These are phyloP conservation scores for Ips nitidus DNA, from an alignment of 1,140 invertebrate species.

Conservation along the genomic window DNA sequence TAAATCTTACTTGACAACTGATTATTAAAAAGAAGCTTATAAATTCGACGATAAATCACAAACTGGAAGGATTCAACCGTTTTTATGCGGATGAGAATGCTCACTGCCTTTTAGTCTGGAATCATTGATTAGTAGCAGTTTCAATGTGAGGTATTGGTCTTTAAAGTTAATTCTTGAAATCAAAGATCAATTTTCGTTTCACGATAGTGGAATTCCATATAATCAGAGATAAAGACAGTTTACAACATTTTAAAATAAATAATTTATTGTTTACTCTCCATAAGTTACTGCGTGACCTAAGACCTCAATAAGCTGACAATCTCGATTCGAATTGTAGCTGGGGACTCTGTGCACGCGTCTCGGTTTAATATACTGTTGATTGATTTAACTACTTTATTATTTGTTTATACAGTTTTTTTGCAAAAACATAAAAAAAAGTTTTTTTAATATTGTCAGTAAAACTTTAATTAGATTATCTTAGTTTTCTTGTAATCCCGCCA, in stretches of 20 bases:
- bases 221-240: constrained; percentile 9
- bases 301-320: constrained; percentile 2
- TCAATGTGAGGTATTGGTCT: not conserved
- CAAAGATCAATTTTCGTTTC: not conserved
- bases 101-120: not conserved
- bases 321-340: constrained; percentile 1
- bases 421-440: no score
- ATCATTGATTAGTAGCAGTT: not conserved
- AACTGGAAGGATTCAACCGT: not conserved
- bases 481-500: no score
- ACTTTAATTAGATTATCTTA: no score
- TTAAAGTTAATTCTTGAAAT: not conserved
- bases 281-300: constrained; percentile 16
- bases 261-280: constrained; percentile 21
- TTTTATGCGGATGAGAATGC: not conserved
- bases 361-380: no score
- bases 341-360: no score
- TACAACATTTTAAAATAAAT: constrained; percentile 20
- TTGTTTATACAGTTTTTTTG: no score
- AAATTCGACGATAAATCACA: not conserved
- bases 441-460: no score
- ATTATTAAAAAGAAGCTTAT: constrained; percentile 4
- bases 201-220: constrained; percentile 14
- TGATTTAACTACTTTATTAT: no score
- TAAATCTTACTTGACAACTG: constrained; percentile 3